These are phyloP conservation scores for Sarcophilus harrisii DNA, from an alignment of 2,797 vertebrate species.

Conservation along the genomic window DNA sequence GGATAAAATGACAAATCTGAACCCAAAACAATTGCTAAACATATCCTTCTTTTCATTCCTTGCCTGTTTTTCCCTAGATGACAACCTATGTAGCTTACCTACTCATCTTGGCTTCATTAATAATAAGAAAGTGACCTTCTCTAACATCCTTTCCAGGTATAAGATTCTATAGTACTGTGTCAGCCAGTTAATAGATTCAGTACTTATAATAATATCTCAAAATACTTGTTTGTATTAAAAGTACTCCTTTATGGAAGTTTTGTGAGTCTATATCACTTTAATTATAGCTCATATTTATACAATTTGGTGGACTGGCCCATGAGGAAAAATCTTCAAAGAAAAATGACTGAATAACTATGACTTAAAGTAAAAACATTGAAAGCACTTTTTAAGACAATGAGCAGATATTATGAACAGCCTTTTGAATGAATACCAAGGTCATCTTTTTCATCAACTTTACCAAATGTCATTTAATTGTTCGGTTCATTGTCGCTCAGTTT, in stretches of 20 bases:
- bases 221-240: background rate
- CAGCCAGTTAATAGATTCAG: background rate
- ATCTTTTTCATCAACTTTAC: background rate
- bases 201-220: background rate
- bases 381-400: background rate
- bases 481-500: background rate
- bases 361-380: background rate
- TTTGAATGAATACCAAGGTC: background rate
- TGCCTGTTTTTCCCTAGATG: background rate
- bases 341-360: background rate
- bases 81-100: background rate
- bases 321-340: background rate
- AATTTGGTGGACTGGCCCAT: background rate
- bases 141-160: background rate
- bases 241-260: background rate
- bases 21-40: background rate
- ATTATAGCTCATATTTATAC: background rate
- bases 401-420: background rate
- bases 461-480: background rate
- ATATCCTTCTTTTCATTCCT: background rate
- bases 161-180: background rate
- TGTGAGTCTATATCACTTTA: background rate
- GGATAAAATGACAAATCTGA: background rate
- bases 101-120: background rate
- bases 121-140: background rate